A percentile compares a stretch with the other conserved stretches of the same genome.
Evolutionary conservation across 2,888 invertebrate species (phyloP).

Genomic region (Nemoura dubitans): DNA sequence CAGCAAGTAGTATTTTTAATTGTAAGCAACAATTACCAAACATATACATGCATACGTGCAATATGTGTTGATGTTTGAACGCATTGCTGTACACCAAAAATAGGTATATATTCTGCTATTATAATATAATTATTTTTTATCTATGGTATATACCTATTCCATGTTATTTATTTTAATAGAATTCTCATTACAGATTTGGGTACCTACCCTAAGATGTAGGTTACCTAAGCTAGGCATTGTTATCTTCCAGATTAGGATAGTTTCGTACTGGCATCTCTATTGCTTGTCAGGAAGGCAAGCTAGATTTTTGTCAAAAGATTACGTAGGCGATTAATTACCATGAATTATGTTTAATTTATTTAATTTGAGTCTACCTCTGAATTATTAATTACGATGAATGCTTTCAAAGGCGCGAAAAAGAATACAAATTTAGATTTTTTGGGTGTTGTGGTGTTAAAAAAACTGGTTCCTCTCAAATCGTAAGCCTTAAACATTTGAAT

Average conservation of each 20-base stretch:
- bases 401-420: not conserved
- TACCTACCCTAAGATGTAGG: too few species aligned
- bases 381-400: not conserved
- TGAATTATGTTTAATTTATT: not conserved
- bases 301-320: not conserved
- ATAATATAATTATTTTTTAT: not conserved
- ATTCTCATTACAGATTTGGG: not conserved
- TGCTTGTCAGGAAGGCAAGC: not conserved
- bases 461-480: not conserved
- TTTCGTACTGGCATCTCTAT: not conserved
- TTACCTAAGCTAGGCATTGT: not conserved
- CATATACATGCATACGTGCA: not conserved
- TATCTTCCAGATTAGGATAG: not conserved
- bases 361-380: not conserved
- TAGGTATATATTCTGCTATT: not conserved
- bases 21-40: not conserved
- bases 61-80: not conserved
- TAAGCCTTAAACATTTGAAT: too few species aligned
- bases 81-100: not conserved
- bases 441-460: not conserved
- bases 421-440: not conserved
- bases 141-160: not conserved
- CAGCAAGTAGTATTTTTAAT: not conserved
- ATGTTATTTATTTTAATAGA: not conserved
- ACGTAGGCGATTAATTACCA: not conserved